Conservation (phyloP, 2,113 vertebrate species). For the Hyla sarda region DNA sequence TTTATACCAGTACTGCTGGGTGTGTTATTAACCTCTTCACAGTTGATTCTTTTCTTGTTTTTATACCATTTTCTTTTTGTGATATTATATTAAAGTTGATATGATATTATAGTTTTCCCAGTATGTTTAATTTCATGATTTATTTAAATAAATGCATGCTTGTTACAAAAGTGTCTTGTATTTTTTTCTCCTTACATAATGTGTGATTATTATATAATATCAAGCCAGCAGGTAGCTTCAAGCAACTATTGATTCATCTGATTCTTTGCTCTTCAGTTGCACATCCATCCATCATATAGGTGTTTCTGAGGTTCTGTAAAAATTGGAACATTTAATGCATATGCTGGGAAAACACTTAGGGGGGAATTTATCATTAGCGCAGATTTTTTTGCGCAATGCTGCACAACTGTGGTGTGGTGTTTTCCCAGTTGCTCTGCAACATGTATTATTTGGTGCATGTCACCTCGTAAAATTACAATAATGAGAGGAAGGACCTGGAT, state of each 20-base stretch:
- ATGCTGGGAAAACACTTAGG: no score
- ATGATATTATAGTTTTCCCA: neutral
- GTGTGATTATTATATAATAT: slow-evolving; percentile 21
- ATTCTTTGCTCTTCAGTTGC: neutral
- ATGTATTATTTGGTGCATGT: no score
- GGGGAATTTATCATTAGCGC: no score
- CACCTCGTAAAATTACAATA: no score
- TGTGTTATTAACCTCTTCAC: neutral
- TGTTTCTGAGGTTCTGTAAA: neutral
- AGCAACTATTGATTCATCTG: slow-evolving; percentile 22
- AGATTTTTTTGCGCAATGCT: no score
- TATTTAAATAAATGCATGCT: neutral
- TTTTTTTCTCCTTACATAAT: slow-evolving; percentile 21
- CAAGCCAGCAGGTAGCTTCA: neutral
- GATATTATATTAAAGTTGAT: no score
- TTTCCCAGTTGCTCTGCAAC: no score
- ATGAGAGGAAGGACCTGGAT: no score
- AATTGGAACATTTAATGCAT: neutral
- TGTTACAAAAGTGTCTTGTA: neutral
- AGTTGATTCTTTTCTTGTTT: no score
- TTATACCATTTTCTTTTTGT: neutral
- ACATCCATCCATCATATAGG: neutral
- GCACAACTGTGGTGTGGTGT: no score
- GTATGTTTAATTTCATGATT: neutral
- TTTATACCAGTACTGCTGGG: neutral